Evolutionary conservation across 1,140 invertebrate genomes (phyloP), one percentile per base, ranked within the genome.

Genomic region (Brachionus rubens): DNA sequence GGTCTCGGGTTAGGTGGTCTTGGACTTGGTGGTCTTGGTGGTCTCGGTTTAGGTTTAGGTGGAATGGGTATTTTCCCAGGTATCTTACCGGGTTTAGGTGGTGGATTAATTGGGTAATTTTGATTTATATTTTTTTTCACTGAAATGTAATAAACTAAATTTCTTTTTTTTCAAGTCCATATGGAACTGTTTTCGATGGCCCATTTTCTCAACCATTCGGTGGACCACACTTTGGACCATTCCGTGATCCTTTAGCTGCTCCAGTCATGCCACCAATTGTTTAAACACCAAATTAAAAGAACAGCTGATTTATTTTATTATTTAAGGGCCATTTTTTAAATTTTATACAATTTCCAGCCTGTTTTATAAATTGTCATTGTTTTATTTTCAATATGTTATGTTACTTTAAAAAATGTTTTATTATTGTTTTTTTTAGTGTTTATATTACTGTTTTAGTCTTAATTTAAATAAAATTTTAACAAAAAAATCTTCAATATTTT

Each of bases 111-210:
- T 14, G 59, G 59, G 59, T 65, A 65, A 59, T 65, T 46, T 26
- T 16, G 1, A n/a, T 65, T 40, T 40, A 41, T 40, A 24, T 24
- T 24, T 5, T 6, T n/a, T 41, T 26, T 50, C 5, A 5, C 4
- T n/a, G 21, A 48, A n/a, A 9, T 21, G 3, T 36, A 28, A 14
- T 19, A 28, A 19, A 47, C 24, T 47, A 46, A 24, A 46, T n/a
- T 26, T 14, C 12, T n/a, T 54, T 72, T 21, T 1, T 43, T 36
- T 72, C 30, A 33, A 72, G 68, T 30, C 68, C 68, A 24, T 72
- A 72, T 41, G 68, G 68, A 33, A 72, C 68, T 33, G 30, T 72
- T 33, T 72, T 72, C 19, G 68, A 72, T 72, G 68, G 68, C 19
- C 68, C 68, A 40, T 72, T 72, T 19, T 43, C 68, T 12, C 46